phyloP scores from a whole-genome alignment of 1,140 invertebrate species.

The Sinonovacula constricta region DNA sequence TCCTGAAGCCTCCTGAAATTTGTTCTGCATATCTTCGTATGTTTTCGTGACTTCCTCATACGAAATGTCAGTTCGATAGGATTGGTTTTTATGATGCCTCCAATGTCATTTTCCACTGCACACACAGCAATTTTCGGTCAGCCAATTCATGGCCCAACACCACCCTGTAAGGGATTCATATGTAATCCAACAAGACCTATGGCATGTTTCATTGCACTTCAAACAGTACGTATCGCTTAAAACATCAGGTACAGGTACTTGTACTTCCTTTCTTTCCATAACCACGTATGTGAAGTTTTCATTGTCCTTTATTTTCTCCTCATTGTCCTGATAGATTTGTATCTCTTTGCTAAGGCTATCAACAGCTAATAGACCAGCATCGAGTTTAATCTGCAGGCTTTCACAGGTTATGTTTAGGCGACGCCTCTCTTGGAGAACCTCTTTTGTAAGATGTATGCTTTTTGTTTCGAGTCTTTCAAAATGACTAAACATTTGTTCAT shows the following conservation, averaged over 20 bases:
- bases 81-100: constrained; percentile 25
- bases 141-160: neutral
- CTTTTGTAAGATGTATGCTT: too few species aligned
- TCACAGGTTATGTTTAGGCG: constrained; percentile 6
- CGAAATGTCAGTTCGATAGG: constrained; percentile 1
- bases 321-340: constrained; percentile 5
- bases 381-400: constrained; percentile 16
- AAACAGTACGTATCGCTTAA: constrained; percentile 44
- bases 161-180: neutral
- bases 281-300: too few species aligned
- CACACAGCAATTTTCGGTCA: constrained; percentile 3
- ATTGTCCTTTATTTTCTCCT: constrained; percentile 50
- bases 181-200: constrained; percentile 16
- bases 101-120: constrained; percentile 26
- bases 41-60: neutral
- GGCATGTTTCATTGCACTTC: constrained; percentile 47
- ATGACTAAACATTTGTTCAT: constrained; percentile 18
- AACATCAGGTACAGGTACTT: constrained; percentile 3
- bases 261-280: constrained; percentile 24
- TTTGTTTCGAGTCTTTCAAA: constrained; percentile 12
- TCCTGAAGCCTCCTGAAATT: constrained; percentile 2
- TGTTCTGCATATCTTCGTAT: constrained; percentile 9
- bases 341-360: constrained; percentile 11
- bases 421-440: too few species aligned
- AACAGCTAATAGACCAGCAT: constrained; percentile 20